Evolutionary conservation across 2,888 invertebrate genomes (phyloP).

Genomic region (Temnothorax ravouxi): DNA sequence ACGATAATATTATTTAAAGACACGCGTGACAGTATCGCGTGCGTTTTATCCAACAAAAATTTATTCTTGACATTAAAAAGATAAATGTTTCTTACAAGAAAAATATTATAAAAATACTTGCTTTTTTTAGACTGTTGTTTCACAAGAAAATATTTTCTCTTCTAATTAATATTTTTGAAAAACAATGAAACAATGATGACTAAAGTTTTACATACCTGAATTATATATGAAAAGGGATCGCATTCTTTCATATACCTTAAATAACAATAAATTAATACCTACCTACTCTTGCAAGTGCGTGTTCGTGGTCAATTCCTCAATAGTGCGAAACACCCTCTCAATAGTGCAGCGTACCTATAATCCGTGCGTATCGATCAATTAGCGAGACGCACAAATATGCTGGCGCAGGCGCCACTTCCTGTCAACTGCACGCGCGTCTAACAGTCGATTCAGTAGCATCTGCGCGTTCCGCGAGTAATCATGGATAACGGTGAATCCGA

Average conservation of each 20-base stretch:
- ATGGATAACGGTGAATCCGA: too few relatives aligned
- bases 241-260: background rate
- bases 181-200: background rate
- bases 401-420: constrained; percentile 36
- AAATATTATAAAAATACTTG: background rate
- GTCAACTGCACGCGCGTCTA: background rate
- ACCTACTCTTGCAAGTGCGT: background rate
- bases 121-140: background rate
- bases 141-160: background rate
- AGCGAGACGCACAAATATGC: constrained; percentile 13
- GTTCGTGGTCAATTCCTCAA: background rate
- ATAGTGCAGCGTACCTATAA: background rate
- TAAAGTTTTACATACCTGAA: background rate
- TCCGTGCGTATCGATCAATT: constrained; percentile 19
- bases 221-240: background rate
- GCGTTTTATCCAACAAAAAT: background rate
- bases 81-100: background rate
- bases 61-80: background rate
- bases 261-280: background rate
- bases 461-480: too few relatives aligned
- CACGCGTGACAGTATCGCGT: background rate
- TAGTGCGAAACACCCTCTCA: background rate
- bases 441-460: too few relatives aligned
- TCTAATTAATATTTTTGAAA: background rate
- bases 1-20: constrained; percentile 1